Evolutionary conservation across 2,888 invertebrate genomes (phyloP), one percentile per base, ranked within the genome.

Genomic region (Eupithecia tripunctaria): DNA sequence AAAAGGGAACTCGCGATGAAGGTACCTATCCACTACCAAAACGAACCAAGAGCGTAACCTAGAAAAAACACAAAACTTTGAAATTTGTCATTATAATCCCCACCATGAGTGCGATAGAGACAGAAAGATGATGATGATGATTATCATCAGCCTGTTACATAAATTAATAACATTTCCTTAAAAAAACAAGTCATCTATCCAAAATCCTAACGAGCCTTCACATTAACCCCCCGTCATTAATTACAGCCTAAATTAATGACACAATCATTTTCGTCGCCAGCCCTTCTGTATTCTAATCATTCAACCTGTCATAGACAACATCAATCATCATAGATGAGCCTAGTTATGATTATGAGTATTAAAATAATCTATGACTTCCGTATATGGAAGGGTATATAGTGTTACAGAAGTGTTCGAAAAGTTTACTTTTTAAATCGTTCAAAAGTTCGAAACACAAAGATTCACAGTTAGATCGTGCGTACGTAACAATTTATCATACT

Each of bases 311-410:
- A 64, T 62, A 71, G 43, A 68, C 62, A 75, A 71, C 72, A 76
- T 78, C 67, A 78, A 74, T 78, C 75, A 78, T 79, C 69, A 66
- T 68, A 60, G 59, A 38, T n/a, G 38, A 64, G 38, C 62, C n/a
- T 36, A 10, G 29, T 63, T 63, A n/a, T 63, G 32, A 32, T 29
- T 32, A 25, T 21, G 4, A 51, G 51, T 51, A 21, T 51, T 21
- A 21, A 51, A 51, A 51, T 51, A 51, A 21, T 51, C 51, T 21
- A 51, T 51, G 51, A 21, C 51, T 51, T 51, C 47, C 47, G n/a
- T 51, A 21, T n/a, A n/a, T n/a, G n/a, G n/a, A n/a, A n/a, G n/a
- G n/a, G n/a, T n/a, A n/a, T n/a, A n/a, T 51, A 51, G 43, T 43
- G n/a, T 8, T n/a, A 47, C n/a, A 8, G n/a, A 2, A 51, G 21